These are phyloP conservation scores for Nezara viridula DNA, from an alignment of 2,888 invertebrate species.

Conservation along the genomic window DNA sequence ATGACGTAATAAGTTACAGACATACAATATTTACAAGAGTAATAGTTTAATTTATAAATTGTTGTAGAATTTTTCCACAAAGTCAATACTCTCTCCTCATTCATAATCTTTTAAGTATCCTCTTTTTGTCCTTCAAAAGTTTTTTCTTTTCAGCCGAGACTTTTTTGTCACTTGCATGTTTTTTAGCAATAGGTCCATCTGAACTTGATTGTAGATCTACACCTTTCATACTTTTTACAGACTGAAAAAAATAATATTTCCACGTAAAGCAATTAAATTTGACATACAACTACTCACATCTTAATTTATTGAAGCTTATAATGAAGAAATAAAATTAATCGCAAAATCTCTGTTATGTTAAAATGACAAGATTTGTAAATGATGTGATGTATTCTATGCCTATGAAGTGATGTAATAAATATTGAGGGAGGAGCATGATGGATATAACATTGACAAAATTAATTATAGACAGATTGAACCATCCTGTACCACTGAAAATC, in stretches of 20 bases:
- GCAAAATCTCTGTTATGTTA: no score
- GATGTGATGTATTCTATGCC: no score
- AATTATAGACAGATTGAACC: no score
- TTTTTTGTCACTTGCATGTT: conserved; percentile 87
- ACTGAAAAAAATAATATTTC: conserved; percentile 68
- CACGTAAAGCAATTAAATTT: background rate
- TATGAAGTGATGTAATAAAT: no score
- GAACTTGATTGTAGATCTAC: conserved; percentile 68
- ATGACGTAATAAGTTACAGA: conserved; percentile 54
- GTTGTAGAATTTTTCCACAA: conserved; percentile 53
- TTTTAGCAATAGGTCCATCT: conserved; percentile 83
- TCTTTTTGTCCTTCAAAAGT: conserved; percentile 85
- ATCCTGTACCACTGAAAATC: no score
- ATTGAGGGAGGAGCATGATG: no score
- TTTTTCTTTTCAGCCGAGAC: conserved; percentile 80
- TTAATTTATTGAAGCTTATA: background rate
- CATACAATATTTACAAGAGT: conserved; percentile 57
- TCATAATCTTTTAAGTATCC: conserved; percentile 89
- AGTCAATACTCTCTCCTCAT: conserved; percentile 58
- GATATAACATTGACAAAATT: no score
- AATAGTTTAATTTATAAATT: conserved; percentile 49
- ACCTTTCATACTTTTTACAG: conserved; percentile 70
- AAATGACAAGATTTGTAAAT: no score
- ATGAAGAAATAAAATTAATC: no score
- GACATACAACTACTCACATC: no score